Evolutionary conservation across 2,113 vertebrate species (phyloP).

Genomic region (Myiagra hebetior): DNA sequence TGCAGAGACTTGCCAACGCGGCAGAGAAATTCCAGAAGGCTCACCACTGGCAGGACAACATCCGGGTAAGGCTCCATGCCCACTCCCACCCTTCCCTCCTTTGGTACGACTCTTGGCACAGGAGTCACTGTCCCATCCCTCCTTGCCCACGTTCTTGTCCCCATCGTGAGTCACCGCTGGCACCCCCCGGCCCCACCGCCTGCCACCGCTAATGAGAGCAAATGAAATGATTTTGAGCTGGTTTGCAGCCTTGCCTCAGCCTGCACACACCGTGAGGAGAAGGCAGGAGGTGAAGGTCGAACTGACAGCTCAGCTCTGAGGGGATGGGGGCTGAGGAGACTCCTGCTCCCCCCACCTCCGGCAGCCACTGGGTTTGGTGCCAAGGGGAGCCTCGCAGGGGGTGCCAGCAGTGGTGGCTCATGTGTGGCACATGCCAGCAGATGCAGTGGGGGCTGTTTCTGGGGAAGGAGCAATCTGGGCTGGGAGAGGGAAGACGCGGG

Average conservation of each 20-base stretch:
- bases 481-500: background rate
- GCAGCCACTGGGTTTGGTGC: background rate
- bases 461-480: slow-evolving; percentile 13
- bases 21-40: slow-evolving; percentile 92
- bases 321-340: background rate
- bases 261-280: background rate
- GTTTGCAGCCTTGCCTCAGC: background rate
- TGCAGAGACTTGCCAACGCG: slow-evolving; percentile 87
- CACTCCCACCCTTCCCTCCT: background rate
- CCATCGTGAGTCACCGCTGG: fast-evolving
- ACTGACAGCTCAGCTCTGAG: background rate
- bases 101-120: fast-evolving
- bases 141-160: fast-evolving
- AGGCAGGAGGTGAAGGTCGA: slow-evolving; percentile 42
- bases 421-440: background rate
- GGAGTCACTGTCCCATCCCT: background rate
- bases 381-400: fast-evolving
- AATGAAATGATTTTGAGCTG: slow-evolving; percentile 32
- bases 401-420: fast-evolving
- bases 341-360: fast-evolving
- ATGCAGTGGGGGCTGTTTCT: background rate
- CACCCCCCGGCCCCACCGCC: fast-evolving
- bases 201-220: slow-evolving; percentile 30
- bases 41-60: slow-evolving; percentile 92
- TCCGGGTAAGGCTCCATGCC: slow-evolving; percentile 77